A percentile compares a stretch with the other conserved stretches of the same genome.
Conservation (phyloP, 2,888 invertebrate species). For the Eudemis profundana region DNA sequence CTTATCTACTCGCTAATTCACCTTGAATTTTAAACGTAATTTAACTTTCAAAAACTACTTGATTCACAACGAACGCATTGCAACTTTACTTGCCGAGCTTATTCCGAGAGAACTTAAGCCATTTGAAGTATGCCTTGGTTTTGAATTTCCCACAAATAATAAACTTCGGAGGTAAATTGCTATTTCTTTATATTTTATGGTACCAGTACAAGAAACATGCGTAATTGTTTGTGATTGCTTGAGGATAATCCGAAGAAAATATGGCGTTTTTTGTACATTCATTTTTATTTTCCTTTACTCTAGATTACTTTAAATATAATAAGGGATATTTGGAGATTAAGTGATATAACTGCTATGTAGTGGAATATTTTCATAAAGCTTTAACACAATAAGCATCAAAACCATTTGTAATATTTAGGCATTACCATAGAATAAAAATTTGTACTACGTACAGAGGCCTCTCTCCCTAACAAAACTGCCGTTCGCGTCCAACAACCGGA, state of each 20-base stretch:
- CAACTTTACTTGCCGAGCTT: constrained; percentile 17
- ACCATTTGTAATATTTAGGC: no score
- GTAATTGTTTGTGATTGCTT: background rate
- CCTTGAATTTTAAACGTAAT: constrained; percentile 22
- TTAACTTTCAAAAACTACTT: constrained; percentile 27
- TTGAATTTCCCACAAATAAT: constrained; percentile 9
- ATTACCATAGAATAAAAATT: no score
- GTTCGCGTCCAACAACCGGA: no score
- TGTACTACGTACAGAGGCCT: no score
- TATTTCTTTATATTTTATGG: constrained; percentile 4
- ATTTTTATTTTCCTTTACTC: no score
- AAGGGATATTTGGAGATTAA: no score
- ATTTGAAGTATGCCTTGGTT: constrained; percentile 24
- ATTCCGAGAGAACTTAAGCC: constrained; percentile 22
- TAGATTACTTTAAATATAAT: no score
- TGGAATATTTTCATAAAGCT: no score
- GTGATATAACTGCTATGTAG: no score
- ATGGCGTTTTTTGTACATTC: background rate
- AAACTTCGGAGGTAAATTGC: constrained; percentile 8
- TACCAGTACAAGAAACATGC: background rate
- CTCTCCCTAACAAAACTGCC: no score
- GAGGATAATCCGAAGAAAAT: background rate
- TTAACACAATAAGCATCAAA: no score
- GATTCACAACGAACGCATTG: constrained; percentile 24
- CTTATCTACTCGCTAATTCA: background rate